phyloP scores from a whole-genome alignment of 1,140 invertebrate genomes.

The Leguminivora glycinivorella region DNA sequence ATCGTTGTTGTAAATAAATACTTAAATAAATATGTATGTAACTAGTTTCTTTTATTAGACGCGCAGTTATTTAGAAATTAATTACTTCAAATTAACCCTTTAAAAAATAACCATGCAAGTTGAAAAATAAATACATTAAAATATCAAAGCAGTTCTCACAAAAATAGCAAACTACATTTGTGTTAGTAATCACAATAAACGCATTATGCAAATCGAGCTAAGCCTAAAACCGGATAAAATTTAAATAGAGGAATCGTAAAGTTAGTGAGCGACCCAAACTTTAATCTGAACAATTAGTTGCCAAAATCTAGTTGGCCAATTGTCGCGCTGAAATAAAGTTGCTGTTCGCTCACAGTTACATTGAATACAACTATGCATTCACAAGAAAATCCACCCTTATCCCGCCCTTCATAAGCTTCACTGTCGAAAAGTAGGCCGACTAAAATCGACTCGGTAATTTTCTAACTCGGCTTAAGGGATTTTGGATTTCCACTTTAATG shows the following conservation, averaged over 20 bases:
- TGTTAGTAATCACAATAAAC: conserved; percentile 8
- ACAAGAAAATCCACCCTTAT: conserved; percentile 35
- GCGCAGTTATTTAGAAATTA: too few species aligned
- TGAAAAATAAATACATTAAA: not conserved
- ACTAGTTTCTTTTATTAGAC: too few species aligned
- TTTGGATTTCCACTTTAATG: conserved; percentile 62
- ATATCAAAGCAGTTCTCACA: not conserved
- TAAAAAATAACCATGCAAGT: too few species aligned
- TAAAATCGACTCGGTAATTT: conserved; percentile 41
- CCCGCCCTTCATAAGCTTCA: conserved; percentile 34
- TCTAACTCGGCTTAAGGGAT: conserved; percentile 66
- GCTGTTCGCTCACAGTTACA: conserved; percentile 51
- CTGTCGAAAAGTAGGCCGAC: conserved; percentile 6
- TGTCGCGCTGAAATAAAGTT: conserved; percentile 67
- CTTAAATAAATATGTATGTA: too few species aligned
- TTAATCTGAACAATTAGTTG: conserved; percentile 63
- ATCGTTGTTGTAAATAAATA: too few species aligned
- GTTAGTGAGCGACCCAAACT: conserved; percentile 54
- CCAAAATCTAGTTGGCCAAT: conserved; percentile 64
- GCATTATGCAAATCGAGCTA: conserved; percentile 25
- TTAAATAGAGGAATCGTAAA: conserved; percentile 34
- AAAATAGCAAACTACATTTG: not conserved
- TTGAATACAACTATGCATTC: conserved; percentile 39
- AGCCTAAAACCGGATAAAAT: conserved; percentile 31
- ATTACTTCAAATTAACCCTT: too few species aligned